These are phyloP conservation scores for Gibbula magus DNA, from an alignment of 2,888 invertebrate species.

Conservation along the genomic window DNA sequence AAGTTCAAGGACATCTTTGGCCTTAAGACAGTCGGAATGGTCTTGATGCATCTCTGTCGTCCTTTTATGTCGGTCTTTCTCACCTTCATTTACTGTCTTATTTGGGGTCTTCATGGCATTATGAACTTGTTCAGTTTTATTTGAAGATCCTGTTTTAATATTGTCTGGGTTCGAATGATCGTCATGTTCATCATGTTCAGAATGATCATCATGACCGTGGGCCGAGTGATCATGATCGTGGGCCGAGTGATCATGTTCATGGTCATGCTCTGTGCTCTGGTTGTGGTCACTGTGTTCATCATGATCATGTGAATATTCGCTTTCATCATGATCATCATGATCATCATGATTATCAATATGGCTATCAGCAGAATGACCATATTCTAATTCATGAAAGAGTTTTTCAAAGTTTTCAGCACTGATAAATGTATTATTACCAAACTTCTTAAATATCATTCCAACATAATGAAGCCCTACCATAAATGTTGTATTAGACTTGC, in stretches of 20 bases:
- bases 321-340: not conserved
- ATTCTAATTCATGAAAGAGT: not conserved
- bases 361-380: not conserved
- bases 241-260: too few relatives aligned
- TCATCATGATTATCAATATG: too few relatives aligned
- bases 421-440: not conserved
- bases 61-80: not conserved
- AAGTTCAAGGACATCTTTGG: not conserved
- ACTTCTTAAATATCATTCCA: not conserved
- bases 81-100: not conserved
- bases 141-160: not conserved
- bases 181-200: not conserved
- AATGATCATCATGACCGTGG: not conserved
- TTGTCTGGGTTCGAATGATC: not conserved
- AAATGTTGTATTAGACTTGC: not conserved
- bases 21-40: not conserved
- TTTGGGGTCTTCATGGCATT: not conserved
- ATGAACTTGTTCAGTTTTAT: not conserved
- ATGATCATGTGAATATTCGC: not conserved
- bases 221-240: not conserved
- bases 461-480: not conserved
- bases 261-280: not conserved
- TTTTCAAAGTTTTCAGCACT: not conserved
- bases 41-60: not conserved
- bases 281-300: not conserved